phyloP scores from a whole-genome alignment of 2,113 vertebrate genomes.

The Circaetus gallicus region DNA sequence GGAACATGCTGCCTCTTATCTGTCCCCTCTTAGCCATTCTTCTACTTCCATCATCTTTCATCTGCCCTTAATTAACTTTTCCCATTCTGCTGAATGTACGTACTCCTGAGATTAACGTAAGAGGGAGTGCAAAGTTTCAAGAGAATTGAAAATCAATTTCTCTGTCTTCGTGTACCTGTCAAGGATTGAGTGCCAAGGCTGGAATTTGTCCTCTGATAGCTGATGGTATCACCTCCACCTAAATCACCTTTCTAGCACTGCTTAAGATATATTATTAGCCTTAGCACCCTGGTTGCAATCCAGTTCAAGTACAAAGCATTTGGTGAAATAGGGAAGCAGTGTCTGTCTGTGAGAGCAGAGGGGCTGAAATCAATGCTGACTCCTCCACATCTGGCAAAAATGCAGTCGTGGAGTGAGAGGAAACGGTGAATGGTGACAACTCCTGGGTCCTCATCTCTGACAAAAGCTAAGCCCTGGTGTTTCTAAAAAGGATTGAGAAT shows the following conservation, averaged over 20 bases:
- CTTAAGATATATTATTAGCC: neutral
- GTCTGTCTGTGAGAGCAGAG: neutral
- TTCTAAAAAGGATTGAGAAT: neutral
- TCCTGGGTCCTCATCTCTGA: neutral
- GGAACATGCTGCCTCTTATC: neutral
- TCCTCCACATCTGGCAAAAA: neutral
- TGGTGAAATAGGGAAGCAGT: neutral
- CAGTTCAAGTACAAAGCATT: neutral
- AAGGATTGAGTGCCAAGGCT: constrained; percentile 9
- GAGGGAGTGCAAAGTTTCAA: neutral
- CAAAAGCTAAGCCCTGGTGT: neutral
- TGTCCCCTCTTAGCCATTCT: neutral
- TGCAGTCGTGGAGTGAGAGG: neutral
- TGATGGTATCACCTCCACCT: neutral
- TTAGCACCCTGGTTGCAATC: neutral
- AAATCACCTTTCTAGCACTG: neutral
- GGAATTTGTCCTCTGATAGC: neutral
- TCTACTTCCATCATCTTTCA: neutral
- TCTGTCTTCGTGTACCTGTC: neutral
- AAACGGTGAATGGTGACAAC: neutral
- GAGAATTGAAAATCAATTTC: constrained; percentile 44
- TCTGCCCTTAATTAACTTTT: constrained; percentile 45
- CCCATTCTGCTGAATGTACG: neutral
- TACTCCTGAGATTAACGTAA: neutral
- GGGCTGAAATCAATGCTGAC: rapidly evolving